Base-by-base conservation (phyloP, 2,113 vertebrate species). In the Regulus satrapa region DNA sequence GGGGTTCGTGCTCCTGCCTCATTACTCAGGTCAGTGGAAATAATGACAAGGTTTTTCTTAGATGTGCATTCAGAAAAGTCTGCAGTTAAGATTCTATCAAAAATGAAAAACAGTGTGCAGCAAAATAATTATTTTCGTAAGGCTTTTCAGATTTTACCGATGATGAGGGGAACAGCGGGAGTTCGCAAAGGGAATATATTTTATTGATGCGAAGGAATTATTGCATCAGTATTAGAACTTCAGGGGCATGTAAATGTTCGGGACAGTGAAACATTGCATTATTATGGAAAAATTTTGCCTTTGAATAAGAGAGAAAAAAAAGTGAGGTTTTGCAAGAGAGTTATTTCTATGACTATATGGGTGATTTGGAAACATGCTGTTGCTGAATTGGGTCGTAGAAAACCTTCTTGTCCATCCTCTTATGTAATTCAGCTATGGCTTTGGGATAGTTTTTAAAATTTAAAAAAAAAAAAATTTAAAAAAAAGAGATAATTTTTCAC, bases 91-190 rank as follows among this genome's bases (percentile, higher is more conserved):
- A 95, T 91, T 94, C 93, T 93, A 95, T 95, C 93, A 96, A 94
- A 95, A 96, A 95, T 92, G 82, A 97, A 95, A 92, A 97, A 26
- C 94, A 89, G 82, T 90, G 79, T 92, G 94, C 91, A 96, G 96
- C 91, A 96, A 96, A 97, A 96, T 96, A 96, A 97, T 97, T 97
- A 96, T 95, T 97, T 97, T 97, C 89, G 90, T 90, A 87, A 91
- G 87, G 73, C 95, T 85, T 92, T 95, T 94, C 63, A 40, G 94
- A 78, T 97, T 94, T 96, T 96, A 93, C 94, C 2, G 0, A 69
- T 76, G 90, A 95, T 88, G 78, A 94, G 61, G 87, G 92, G 56
- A 96, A 48, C 96, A 97, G 96, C 21, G 0, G 96, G 96, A 95
- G 93, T 76, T 95, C 21, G 0, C 94, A 85, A 93, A 62, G 86